Conservation (phyloP, 2,888 invertebrate species). For the Sceliomorpha sp. region DNA sequence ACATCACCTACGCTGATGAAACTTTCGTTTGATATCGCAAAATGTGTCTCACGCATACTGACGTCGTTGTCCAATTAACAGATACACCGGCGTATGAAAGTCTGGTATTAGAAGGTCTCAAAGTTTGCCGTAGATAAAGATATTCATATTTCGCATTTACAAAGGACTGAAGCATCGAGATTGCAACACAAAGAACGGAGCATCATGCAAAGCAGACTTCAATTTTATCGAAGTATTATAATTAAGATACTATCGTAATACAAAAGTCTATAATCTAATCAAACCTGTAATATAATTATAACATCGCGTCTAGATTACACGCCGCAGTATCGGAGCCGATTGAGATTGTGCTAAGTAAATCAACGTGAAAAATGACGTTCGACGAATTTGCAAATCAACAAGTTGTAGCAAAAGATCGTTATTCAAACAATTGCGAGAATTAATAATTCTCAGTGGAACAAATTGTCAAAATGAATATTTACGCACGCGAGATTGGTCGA, state of each 20-base stretch:
- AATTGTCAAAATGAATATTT: no score
- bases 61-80: no score
- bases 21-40: conserved; percentile 18
- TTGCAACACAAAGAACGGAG: no score
- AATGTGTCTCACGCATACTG: neutral
- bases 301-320: no score
- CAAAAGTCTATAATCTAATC: conserved; percentile 37
- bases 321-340: no score
- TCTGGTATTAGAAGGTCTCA: conserved; percentile 21
- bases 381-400: no score
- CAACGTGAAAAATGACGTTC: no score
- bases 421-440: no score
- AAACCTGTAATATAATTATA: conserved; percentile 40
- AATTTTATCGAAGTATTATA: conserved; percentile 39
- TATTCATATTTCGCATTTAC: conserved; percentile 47
- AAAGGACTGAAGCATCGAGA: conserved; percentile 29
- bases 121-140: conserved; percentile 28
- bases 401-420: no score
- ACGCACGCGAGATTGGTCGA: no score
- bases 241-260: conserved; percentile 44
- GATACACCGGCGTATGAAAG: conserved; percentile 20
- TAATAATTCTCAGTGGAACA: no score
- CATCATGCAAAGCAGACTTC: conserved; percentile 42
- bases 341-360: no score
- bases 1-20: neutral